Conservation (phyloP, 2,797 vertebrate genomes). For the Anableps anableps region DNA sequence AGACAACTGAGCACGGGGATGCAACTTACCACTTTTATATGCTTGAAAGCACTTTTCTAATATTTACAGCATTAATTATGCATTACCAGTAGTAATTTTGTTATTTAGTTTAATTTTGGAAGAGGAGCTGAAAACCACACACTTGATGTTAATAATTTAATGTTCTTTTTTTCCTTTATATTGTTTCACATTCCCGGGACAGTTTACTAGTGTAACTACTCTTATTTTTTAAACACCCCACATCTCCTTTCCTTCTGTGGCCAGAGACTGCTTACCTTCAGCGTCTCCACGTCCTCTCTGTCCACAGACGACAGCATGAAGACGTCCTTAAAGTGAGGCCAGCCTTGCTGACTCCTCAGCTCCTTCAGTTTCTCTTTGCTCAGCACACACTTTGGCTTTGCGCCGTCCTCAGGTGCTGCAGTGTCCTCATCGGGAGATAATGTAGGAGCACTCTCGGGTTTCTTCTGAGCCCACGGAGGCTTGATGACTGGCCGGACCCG, state of each 20-base stretch:
- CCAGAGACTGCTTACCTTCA: conserved; percentile 83
- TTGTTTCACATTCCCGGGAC: background rate
- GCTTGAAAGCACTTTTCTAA: background rate
- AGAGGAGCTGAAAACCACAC: background rate
- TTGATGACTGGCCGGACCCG: conserved; percentile 56
- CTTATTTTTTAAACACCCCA: background rate
- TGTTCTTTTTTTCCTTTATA: background rate
- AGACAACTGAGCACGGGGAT: no score
- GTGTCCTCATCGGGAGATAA: background rate
- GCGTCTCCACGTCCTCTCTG: conserved; percentile 86
- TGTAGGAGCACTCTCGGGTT: background rate
- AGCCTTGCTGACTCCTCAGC: conserved; percentile 78
- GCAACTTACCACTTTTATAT: background rate
- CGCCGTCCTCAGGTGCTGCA: background rate
- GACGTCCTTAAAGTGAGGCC: conserved; percentile 92
- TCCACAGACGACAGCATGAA: conserved; percentile 93
- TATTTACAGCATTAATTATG: background rate
- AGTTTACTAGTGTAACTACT: background rate
- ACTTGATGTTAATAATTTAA: background rate
- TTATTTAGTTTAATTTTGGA: background rate
- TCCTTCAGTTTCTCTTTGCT: conserved; percentile 64
- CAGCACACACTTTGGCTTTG: conserved; percentile 15
- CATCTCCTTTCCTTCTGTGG: background rate
- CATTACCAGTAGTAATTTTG: background rate
- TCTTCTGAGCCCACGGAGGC: conserved; percentile 49